phyloP scores from a whole-genome alignment of 37 sponge, comb jelly and placozoan species.

The Spongilla lacustris region DNA sequence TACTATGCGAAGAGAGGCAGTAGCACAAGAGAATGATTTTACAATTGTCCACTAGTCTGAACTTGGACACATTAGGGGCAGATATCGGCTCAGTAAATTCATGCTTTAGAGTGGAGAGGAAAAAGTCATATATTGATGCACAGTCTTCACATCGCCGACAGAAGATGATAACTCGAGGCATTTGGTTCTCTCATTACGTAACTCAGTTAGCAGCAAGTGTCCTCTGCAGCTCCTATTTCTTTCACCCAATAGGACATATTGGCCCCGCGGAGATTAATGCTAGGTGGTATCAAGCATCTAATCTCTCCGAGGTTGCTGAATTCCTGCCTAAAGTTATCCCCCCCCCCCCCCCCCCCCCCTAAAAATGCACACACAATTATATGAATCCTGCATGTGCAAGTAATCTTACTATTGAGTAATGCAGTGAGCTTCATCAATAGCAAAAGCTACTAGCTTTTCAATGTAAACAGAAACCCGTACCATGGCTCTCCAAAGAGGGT shows the following conservation, averaged over 20 bases:
- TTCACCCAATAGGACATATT: no score
- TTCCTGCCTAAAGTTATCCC: slow-evolving; percentile 17
- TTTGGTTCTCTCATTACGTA: no score
- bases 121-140: neutral
- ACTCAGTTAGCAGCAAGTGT: no score
- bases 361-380: neutral
- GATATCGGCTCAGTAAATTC: neutral
- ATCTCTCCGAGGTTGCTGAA: slow-evolving; percentile 22
- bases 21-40: neutral
- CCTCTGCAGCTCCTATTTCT: no score
- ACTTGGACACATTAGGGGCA: neutral
- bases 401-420: no score
- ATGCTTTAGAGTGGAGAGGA: neutral
- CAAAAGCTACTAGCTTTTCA: no score
- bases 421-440: no score
- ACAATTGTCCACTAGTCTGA: neutral
- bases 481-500: no score
- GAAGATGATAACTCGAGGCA: no score
- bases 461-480: no score
- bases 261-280: neutral
- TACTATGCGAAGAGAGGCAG: slow-evolving; percentile 1
- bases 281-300: slow-evolving; percentile 19
- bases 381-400: no score
- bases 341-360: no score
- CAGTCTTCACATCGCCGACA: neutral